Base-by-base conservation (phyloP, 2,888 invertebrate genomes). In the Plebejus argus region DNA sequence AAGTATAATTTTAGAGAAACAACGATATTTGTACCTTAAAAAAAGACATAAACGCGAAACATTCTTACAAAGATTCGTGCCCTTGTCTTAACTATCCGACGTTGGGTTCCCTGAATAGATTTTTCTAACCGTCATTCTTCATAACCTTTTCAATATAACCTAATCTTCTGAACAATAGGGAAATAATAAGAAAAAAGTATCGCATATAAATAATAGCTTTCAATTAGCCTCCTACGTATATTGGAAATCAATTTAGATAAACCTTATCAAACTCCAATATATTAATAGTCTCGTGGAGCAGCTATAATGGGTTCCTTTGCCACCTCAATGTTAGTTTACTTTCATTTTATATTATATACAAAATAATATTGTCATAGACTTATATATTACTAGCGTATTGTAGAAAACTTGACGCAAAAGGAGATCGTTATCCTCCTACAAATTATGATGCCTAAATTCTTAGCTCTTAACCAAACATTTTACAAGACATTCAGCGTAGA, bases 241-340 rank as follows among this genome's bases (percentile, higher is more conserved):
- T 71, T 71, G 71, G 39, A 71, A 71, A 71, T 71, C 71, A 39
- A 71, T 71, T 71, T 39, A 71, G 71, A 71, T 71, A 71, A 71
- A 71, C 39, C 71, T 39, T 71, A 71, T 71, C 71, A 71, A 20
- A n/a, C 18, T 35, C 8, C 71, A 70, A 70, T 70, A 70, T 20
- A n/a, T 71, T 71, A 71, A 71, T 71, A 71, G 71, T 35, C 71
- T 71, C 71, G 39, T n/a, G 39, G 39, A 71, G 35, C 35, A 71
- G 39, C n/a, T 20, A 12, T 39, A 71, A 39, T 70, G 35, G 35
- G n/a, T 18, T 35, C 18, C 35, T 20, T 70, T 15, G 35, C 18
- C 33, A 35, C 20, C 33, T 35, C 8, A 70, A 35, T 35, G 7
- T 33, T 35, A 35, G 33, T 7, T 18, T 35, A 35, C 35, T 70